Conservation (phyloP, 35 echinoderm and acorn worm species). For the Ptychodera flava region DNA sequence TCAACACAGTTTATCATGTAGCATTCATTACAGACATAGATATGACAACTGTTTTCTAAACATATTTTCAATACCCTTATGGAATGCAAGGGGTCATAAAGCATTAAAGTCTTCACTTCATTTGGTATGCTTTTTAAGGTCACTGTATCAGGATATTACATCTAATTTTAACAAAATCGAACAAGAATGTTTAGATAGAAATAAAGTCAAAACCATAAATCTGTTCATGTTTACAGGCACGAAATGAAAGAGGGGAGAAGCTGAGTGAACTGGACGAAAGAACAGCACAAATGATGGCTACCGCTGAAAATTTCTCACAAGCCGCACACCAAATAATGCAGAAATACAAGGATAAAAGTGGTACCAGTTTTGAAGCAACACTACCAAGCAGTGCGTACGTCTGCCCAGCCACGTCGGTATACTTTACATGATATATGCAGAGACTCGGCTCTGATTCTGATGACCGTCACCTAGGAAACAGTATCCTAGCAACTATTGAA, state of each 20-base stretch:
- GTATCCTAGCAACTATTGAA: neutral
- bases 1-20: no score
- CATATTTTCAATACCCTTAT: neutral
- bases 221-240: conserved; percentile 33
- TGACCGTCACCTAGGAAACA: neutral
- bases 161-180: no score
- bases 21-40: no score
- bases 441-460: neutral
- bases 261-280: conserved; percentile 81
- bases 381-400: neutral
- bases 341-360: conserved; percentile 98
- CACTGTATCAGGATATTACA: neutral
- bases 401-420: neutral
- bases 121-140: neutral
- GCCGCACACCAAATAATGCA: conserved; percentile 86
- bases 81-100: neutral
- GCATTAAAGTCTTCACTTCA: neutral
- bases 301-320: conserved; percentile 71
- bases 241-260: conserved; percentile 88
- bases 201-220: neutral
- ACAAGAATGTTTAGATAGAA: no score
- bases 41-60: neutral
- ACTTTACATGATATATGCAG: neutral
- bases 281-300: conserved; percentile 87
- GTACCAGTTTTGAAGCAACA: conserved; percentile 79